Evolutionary conservation across 2,888 invertebrate genomes (phyloP).

Genomic region (Eurytoma californica): DNA sequence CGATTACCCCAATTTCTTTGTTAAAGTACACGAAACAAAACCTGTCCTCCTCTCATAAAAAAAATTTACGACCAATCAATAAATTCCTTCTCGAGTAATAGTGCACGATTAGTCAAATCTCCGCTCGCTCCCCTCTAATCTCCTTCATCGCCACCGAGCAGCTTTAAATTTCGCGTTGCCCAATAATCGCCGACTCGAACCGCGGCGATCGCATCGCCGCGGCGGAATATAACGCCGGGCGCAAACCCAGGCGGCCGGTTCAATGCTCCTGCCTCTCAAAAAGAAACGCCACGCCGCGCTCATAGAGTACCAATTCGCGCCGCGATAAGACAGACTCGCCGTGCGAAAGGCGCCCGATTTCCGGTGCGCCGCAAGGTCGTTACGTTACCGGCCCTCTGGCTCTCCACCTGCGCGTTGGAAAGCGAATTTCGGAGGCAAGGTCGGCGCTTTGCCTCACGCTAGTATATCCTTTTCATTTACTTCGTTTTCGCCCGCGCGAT

Average conservation of each 20-base stretch:
- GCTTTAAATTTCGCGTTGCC: conserved; percentile 9
- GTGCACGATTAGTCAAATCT: background rate
- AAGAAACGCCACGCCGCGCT: too few species aligned
- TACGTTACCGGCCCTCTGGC: background rate
- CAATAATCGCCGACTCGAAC: background rate
- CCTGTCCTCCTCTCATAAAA: too few species aligned
- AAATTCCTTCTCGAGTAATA: too few species aligned
- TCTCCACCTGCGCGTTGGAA: too few species aligned
- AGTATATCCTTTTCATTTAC: too few species aligned
- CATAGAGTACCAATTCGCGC: too few species aligned
- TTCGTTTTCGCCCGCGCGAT: background rate
- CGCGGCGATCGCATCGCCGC: background rate
- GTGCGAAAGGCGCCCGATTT: background rate
- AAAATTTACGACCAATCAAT: too few species aligned
- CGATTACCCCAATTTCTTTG: too few species aligned
- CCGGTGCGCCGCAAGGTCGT: conserved; percentile 8
- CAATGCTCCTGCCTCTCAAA: background rate
- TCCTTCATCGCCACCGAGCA: background rate
- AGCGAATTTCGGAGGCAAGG: conserved; percentile 8
- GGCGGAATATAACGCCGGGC: background rate
- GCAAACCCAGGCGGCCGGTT: background rate
- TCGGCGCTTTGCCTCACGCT: background rate
- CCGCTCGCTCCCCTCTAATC: background rate
- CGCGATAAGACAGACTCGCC: background rate
- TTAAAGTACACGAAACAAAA: too few species aligned